phyloP scores from a whole-genome alignment of 2,113 vertebrate genomes.

The Peucedramus taeniatus region DNA sequence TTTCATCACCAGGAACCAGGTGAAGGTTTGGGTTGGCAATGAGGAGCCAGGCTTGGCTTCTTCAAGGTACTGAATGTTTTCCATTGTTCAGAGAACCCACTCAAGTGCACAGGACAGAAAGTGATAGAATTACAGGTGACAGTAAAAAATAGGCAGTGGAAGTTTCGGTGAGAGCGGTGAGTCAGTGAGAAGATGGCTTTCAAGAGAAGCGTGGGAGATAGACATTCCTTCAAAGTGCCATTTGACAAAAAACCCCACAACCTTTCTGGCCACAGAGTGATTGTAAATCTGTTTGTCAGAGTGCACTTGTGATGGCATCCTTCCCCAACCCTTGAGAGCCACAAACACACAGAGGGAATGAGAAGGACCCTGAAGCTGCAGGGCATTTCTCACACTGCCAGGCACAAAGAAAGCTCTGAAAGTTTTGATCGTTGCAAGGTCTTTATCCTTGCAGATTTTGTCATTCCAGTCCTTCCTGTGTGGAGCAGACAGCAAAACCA shows the following conservation, averaged over 20 bases:
- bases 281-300: neutral
- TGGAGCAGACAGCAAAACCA: neutral
- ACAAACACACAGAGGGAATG: neutral
- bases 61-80: neutral
- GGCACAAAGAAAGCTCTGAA: neutral
- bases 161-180: neutral
- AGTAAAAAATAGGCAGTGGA: neutral
- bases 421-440: neutral
- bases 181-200: neutral
- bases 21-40: neutral
- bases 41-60: neutral
- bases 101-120: neutral
- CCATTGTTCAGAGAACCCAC: neutral
- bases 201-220: neutral
- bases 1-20: neutral
- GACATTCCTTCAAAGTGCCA: neutral
- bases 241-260: neutral
- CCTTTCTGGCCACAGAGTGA: neutral
- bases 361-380: neutral
- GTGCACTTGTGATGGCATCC: neutral
- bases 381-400: neutral
- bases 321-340: neutral
- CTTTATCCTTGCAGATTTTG: neutral
- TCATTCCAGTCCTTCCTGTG: neutral
- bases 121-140: neutral